phyloP scores from a whole-genome alignment of 2,113 vertebrate species.

The Procavia capensis region DNA sequence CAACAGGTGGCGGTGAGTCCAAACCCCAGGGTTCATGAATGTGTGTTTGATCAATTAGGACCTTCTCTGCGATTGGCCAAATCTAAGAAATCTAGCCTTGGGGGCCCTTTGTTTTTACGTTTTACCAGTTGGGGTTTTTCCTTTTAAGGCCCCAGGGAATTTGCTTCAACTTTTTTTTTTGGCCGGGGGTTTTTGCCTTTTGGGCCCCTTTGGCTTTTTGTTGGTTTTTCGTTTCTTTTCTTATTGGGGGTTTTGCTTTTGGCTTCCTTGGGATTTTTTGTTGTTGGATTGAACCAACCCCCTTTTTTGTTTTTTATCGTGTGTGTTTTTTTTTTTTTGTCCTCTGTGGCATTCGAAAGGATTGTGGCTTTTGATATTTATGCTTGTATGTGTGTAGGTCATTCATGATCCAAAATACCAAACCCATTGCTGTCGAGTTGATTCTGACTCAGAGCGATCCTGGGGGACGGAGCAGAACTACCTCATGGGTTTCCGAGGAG shows the following conservation, averaged over 20 bases:
- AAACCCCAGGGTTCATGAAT: neutral
- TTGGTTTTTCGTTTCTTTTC: neutral
- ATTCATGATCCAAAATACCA: too few relatives aligned
- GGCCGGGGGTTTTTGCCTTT: neutral
- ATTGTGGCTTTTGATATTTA: neutral
- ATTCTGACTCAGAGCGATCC: too few relatives aligned
- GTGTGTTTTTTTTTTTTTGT: neutral
- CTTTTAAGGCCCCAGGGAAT: neutral
- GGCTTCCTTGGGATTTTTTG: neutral
- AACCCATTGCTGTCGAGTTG: too few relatives aligned
- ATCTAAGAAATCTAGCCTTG: neutral
- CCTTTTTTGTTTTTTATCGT: too few relatives aligned
- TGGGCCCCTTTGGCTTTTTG: neutral
- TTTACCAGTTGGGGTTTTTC: neutral
- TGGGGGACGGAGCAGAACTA: too few relatives aligned
- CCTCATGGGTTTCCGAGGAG: too few relatives aligned
- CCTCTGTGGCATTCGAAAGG: neutral
- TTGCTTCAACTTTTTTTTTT: neutral
- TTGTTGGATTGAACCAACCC: too few relatives aligned
- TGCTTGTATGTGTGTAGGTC: neutral
- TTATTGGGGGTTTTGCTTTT: neutral
- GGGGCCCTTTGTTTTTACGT: neutral
- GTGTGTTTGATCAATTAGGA: neutral
- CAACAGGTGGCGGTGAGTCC: constrained; percentile 98
- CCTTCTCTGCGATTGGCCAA: neutral